Conservation (phyloP, 2,888 invertebrate species). For the Pyrgus malvae region DNA sequence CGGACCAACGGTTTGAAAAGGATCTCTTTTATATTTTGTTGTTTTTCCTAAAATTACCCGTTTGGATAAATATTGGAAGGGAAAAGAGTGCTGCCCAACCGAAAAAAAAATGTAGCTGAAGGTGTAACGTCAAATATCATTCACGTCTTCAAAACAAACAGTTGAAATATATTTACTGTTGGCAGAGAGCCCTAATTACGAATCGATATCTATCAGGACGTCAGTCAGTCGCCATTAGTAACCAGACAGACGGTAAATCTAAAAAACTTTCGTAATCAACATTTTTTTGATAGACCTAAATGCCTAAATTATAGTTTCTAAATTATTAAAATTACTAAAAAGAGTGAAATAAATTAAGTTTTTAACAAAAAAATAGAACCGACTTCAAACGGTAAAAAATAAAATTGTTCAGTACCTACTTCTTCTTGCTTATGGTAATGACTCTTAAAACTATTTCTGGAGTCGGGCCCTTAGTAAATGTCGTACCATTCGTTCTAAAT, state of each 20-base stretch:
- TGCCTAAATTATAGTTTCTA: no score
- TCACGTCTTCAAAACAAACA: no score
- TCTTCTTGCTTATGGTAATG: no score
- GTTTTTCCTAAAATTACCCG: background rate
- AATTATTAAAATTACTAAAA: no score
- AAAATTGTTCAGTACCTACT: no score
- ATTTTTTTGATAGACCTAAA: background rate
- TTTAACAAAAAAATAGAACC: background rate
- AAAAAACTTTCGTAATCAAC: background rate
- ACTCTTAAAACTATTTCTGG: no score
- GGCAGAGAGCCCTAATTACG: constrained; percentile 4
- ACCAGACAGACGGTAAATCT: constrained; percentile 1
- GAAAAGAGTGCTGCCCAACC: background rate
- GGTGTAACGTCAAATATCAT: background rate
- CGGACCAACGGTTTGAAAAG: constrained; percentile 67
- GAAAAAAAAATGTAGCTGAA: no score
- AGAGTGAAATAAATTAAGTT: background rate
- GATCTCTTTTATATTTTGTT: constrained; percentile 14
- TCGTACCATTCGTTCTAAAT: no score
- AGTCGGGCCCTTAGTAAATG: no score
- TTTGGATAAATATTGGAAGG: background rate
- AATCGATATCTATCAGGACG: constrained; percentile 5
- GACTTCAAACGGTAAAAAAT: no score
- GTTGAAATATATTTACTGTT: background rate
- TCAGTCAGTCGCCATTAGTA: no score